phyloP scores from a whole-genome alignment of 1,140 invertebrate species.

The Thrips palmi region DNA sequence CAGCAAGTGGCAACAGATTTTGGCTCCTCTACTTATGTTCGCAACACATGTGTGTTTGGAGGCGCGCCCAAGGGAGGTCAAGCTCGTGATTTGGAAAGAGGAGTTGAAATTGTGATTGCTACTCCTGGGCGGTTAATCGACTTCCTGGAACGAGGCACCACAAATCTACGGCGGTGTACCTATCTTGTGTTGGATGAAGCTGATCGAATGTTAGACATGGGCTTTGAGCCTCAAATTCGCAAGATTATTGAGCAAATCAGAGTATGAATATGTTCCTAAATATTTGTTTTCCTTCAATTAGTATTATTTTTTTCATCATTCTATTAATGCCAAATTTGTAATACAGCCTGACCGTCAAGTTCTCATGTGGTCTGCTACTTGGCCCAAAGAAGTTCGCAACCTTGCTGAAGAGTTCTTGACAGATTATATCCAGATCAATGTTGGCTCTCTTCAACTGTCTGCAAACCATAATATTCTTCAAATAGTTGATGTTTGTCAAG shows the following conservation, averaged over 20 bases:
- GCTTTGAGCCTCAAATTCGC: slow-evolving; percentile 97
- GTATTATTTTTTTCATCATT: too few species aligned
- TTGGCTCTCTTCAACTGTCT: slow-evolving; percentile 80
- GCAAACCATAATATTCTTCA: slow-evolving; percentile 98
- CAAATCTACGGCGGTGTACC: slow-evolving; percentile 74
- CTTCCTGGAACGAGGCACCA: slow-evolving; percentile 82
- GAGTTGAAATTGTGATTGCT: slow-evolving; percentile 83
- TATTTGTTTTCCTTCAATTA: neutral
- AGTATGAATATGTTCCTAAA: too few species aligned
- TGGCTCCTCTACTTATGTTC: slow-evolving; percentile 51
- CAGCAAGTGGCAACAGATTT: slow-evolving; percentile 70
- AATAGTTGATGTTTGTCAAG: slow-evolving; percentile 89
- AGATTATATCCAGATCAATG: slow-evolving; percentile 92
- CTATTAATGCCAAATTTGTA: slow-evolving; percentile 11
- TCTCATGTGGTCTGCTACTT: slow-evolving; percentile 97
- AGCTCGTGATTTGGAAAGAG: slow-evolving; percentile 76
- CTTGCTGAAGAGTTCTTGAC: slow-evolving; percentile 91
- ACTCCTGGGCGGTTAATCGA: slow-evolving; percentile 95
- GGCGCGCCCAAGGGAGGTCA: slow-evolving; percentile 30
- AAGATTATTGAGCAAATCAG: slow-evolving; percentile 93
- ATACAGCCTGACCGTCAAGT: slow-evolving; percentile 70
- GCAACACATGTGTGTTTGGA: slow-evolving; percentile 92
- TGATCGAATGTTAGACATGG: slow-evolving; percentile 99
- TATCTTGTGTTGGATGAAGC: slow-evolving; percentile 96
- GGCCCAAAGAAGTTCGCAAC: slow-evolving; percentile 93